These are phyloP conservation scores for Stichodactyla helianthus DNA, from an alignment of 64 coral and sea anemone genomes.

Conservation along the genomic window DNA sequence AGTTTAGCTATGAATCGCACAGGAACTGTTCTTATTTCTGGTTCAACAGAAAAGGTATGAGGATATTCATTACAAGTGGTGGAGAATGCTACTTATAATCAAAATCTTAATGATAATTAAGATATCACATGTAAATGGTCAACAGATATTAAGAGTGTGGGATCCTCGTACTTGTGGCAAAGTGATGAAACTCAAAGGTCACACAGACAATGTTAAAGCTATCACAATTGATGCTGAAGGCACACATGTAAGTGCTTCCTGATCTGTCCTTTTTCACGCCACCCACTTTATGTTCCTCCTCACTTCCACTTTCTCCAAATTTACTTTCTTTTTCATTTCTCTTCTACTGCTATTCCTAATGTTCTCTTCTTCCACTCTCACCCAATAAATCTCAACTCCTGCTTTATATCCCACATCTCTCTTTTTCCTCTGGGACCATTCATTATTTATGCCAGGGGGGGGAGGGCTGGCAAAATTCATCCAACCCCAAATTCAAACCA, in stretches of 20 bases:
- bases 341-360: too few relatives aligned
- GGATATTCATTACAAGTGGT: not conserved
- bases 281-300: too few relatives aligned
- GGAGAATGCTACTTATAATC: too few relatives aligned
- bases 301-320: too few relatives aligned
- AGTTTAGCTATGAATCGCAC: slow-evolving; percentile 83
- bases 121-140: not conserved
- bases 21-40: slow-evolving; percentile 88
- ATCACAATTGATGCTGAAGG: slow-evolving; percentile 86
- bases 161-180: slow-evolving; percentile 91
- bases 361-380: too few relatives aligned
- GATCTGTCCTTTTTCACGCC: not conserved
- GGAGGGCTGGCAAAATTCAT: too few relatives aligned
- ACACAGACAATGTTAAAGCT: slow-evolving; percentile 92
- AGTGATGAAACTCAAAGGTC: slow-evolving; percentile 96
- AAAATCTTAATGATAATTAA: not conserved
- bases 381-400: too few relatives aligned
- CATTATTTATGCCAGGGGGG: too few relatives aligned
- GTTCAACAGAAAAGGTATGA: slow-evolving; percentile 97
- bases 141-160: slow-evolving; percentile 81
- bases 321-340: too few relatives aligned
- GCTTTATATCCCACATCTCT: too few relatives aligned
- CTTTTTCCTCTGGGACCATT: too few relatives aligned
- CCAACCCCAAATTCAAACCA: too few relatives aligned
- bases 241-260: slow-evolving; percentile 47